Evolutionary conservation across 2,888 invertebrate species (phyloP), one percentile per base, ranked within the genome.

Genomic region (Dynastes hyllus): DNA sequence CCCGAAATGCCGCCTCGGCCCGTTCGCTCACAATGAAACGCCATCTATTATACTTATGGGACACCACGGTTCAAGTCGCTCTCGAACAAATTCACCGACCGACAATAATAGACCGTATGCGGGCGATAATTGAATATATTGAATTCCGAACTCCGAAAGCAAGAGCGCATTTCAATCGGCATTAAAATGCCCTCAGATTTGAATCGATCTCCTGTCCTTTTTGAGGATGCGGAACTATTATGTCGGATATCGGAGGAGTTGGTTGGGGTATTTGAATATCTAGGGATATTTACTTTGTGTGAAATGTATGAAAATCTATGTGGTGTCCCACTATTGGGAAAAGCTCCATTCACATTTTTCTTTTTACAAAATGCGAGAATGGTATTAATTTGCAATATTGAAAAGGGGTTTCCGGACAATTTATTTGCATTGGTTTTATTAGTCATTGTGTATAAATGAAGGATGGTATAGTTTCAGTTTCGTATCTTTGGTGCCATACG

Each of bases 41-140:
- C 71, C 71, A 71, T 71, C 53, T 71, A 71, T 66, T 66, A 66
- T 71, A 45, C 45, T 55, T 53, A 71, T 71, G 55, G 71, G 37
- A 53, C 37, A 53, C 29, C 55, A 45, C 45, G 45, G 32, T 71
- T 29, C 53, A 32, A 37, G 61, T 40, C 27, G 71, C 55, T 70
- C 55, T 37, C 29, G 61, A 40, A 61, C 73, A 61, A 75, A 75
- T 75, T 75, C 45, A 22, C 73, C 73, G 45, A 75, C 45, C 55
- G 55, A 58, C 27, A 58, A 58, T 58, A 75, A 75, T 75, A 61
- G 73, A 61, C 27, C 45, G 45, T 13, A 2, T 45, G 45, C 45
- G 0, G 45, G 11, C 61, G 61, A 75, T 75, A 75, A 75, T 75
- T 61, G 73, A 75, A 61, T 61, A 61, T 75, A 27, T 50, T 45